phyloP scores from a whole-genome alignment of 2,888 invertebrate genomes.

The Dicyrtoma fusca region DNA sequence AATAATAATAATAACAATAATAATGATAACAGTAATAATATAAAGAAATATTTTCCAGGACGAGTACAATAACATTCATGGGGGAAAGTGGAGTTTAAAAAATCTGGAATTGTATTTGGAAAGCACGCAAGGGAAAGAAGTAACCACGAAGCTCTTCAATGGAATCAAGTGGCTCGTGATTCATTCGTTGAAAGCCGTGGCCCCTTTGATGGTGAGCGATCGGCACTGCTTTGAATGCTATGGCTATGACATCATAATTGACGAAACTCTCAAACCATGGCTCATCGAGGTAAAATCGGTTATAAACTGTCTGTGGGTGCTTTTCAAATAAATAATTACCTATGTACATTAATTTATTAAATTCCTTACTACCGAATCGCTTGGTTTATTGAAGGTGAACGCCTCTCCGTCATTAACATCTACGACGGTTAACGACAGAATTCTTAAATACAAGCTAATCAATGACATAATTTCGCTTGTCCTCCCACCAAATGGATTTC shows the following conservation, averaged over 20 bases:
- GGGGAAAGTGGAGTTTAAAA: slow-evolving; percentile 91
- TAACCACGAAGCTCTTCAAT: slow-evolving; percentile 85
- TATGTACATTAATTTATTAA: no score
- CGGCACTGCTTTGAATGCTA: slow-evolving; percentile 92
- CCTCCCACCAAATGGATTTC: slow-evolving; percentile 82
- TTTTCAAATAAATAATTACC: neutral
- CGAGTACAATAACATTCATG: slow-evolving; percentile 91
- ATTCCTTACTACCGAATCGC: no score
- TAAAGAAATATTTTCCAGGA: slow-evolving; percentile 70
- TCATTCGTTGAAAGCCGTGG: slow-evolving; percentile 89
- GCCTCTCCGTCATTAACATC: slow-evolving; percentile 93
- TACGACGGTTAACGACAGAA: slow-evolving; percentile 91
- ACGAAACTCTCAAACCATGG: slow-evolving; percentile 92
- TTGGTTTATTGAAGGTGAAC: slow-evolving; percentile 70
- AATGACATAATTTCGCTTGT: slow-evolving; percentile 91
- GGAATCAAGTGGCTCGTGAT: slow-evolving; percentile 88
- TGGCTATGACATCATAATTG: slow-evolving; percentile 95
- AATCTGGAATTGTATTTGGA: slow-evolving; percentile 88
- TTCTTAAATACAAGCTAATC: slow-evolving; percentile 89
- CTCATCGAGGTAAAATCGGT: slow-evolving; percentile 71
- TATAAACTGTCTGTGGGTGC: no score
- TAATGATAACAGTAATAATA: no score
- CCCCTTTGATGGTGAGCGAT: slow-evolving; percentile 91
- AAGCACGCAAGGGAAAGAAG: slow-evolving; percentile 83
- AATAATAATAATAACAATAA: no score